Conservation (phyloP, 2,888 invertebrate genomes). For the Uloborus plumipes region DNA sequence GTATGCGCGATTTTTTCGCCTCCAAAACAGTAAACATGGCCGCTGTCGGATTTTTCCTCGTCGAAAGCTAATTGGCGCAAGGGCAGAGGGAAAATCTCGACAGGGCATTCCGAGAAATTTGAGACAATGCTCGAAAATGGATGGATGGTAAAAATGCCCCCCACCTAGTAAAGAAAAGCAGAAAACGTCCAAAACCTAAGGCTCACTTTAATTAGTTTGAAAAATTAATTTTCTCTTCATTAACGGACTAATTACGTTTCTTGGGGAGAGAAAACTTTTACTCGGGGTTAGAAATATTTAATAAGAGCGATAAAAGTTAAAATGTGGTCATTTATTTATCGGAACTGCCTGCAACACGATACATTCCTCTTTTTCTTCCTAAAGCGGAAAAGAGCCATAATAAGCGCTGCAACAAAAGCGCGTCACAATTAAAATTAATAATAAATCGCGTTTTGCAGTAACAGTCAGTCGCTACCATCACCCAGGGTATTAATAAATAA, state of each 20-base stretch:
- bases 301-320: slow-evolving; percentile 64
- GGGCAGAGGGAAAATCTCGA: too few relatives aligned
- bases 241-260: slow-evolving; percentile 62
- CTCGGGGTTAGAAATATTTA: slow-evolving; percentile 62
- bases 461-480: slow-evolving; percentile 49
- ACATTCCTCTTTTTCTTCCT: slow-evolving; percentile 18
- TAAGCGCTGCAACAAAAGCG: slow-evolving; percentile 56
- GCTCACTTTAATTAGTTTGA: slow-evolving; percentile 61
- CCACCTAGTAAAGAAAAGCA: slow-evolving; percentile 24
- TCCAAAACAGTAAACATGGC: too few relatives aligned
- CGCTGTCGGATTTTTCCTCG: too few relatives aligned
- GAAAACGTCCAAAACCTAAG: slow-evolving; percentile 52
- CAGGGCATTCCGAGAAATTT: too few relatives aligned
- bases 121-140: too few relatives aligned
- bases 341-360: slow-evolving; percentile 60
- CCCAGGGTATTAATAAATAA: slow-evolving; percentile 63
- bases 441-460: slow-evolving; percentile 59
- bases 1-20: too few relatives aligned
- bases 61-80: too few relatives aligned
- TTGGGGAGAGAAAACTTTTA: slow-evolving; percentile 57
- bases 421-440: slow-evolving; percentile 64
- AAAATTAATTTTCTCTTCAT: slow-evolving; percentile 64
- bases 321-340: slow-evolving; percentile 64
- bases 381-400: slow-evolving; percentile 41
- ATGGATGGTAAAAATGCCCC: too few relatives aligned